Base-by-base conservation (phyloP, 2,113 vertebrate species). In the Prietella phreatophila region DNA sequence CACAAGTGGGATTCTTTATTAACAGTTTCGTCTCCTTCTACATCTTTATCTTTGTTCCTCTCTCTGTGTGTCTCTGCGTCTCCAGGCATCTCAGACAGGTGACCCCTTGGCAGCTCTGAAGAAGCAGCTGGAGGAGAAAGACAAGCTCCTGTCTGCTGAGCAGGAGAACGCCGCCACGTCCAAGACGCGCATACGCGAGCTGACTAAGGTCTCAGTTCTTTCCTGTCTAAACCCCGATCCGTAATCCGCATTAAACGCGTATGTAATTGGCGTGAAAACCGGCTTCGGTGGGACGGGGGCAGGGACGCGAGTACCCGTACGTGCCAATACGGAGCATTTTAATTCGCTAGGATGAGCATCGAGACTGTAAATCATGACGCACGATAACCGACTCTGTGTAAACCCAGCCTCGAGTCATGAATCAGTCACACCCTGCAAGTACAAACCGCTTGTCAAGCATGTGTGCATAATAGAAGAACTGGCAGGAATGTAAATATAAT, bases 81-180 rank as follows among this genome's bases (percentile, higher is more conserved):
- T 89, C 2, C 85, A 97, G 97, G 96, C 96, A 10, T 96, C 94
- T 0, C 96, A 96, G 92, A 97, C 96, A 85, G 96, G 96, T 0
- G 97, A 97, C 85, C 96, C 96, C 0, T 91, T 96, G 2, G 91
- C 94, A 0, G 91, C 95, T 78, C 92, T 97, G 89, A 97, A 96
- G 88, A 96, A 95, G 47, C 96, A 97, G 78, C 93, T 97, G 91
- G 97, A 97, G 76, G 97, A 97, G 88, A 97, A 96, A 87, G 97
- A 97, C 85, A 97, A 96, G 90, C 95, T 95, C 84, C 94, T 97
- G 50, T 71, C 92, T 3, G 84, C 95, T 0, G 96, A 97, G 88
- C 96, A 97, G 89, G 96, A 97, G 85, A 96, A 95, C 0, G 87
- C 90, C 0, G 91, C 94, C 0, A 93, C 92, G 0, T 95, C 94